phyloP scores from a whole-genome alignment of 2,888 invertebrate genomes.

The Andrena haemorrhoa region DNA sequence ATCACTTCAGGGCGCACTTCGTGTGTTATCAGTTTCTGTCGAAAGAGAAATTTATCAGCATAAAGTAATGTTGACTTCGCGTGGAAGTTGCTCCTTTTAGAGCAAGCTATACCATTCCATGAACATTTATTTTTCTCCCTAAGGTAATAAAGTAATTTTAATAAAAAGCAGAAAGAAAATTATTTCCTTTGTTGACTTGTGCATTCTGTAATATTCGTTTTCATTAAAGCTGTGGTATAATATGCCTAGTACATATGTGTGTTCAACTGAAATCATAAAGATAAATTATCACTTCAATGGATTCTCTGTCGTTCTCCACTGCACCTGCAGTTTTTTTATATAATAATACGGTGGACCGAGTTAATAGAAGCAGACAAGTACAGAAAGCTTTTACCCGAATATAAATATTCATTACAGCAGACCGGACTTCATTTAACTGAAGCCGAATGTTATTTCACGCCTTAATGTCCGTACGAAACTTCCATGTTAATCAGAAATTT shows the following conservation, averaged over 20 bases:
- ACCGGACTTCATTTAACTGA: background rate
- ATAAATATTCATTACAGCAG: conserved; percentile 1
- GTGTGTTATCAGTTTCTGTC: background rate
- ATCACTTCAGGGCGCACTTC: background rate
- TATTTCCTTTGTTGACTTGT: no score
- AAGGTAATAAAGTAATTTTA: no score
- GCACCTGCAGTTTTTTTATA: background rate
- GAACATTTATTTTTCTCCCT: no score
- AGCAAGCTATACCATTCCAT: no score
- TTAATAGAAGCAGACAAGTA: background rate
- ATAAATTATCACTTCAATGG: background rate
- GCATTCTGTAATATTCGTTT: no score
- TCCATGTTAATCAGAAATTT: background rate
- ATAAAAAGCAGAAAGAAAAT: no score
- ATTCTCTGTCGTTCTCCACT: background rate
- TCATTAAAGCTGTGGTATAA: no score
- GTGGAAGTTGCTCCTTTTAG: no score
- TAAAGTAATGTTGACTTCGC: no score
- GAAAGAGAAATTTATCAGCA: no score
- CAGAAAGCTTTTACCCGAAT: background rate
- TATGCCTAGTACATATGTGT: background rate
- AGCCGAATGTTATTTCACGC: background rate
- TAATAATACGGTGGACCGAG: background rate
- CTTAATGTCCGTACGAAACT: background rate
- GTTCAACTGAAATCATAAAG: background rate